Evolutionary conservation across 1,140 invertebrate genomes (phyloP).

Genomic region (Calosoma granatense): DNA sequence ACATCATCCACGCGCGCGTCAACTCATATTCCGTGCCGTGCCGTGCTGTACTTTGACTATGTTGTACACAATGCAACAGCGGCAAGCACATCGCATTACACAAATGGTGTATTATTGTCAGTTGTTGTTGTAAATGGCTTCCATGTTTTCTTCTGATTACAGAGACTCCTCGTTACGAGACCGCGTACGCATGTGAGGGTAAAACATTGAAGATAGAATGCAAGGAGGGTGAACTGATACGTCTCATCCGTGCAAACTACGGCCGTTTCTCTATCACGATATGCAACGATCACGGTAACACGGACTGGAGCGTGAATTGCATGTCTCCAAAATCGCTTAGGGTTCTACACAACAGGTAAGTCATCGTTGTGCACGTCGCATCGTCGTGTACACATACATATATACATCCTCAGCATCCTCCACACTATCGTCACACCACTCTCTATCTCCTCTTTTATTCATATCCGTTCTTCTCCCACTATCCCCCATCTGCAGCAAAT

Average conservation of each 20-base stretch:
- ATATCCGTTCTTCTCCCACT: too few relatives aligned
- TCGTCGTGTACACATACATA: too few relatives aligned
- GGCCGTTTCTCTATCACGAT: constrained; percentile 92
- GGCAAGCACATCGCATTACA: not conserved
- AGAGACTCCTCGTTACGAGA: constrained; percentile 67
- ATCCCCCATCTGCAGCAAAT: too few relatives aligned
- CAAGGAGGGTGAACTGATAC: constrained; percentile 75
- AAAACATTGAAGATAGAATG: constrained; percentile 81
- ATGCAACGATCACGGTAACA: constrained; percentile 91
- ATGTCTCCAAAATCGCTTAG: constrained; percentile 75
- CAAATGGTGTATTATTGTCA: not conserved
- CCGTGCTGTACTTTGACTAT: too few relatives aligned
- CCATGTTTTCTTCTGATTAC: constrained; percentile 31
- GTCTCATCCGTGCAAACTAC: constrained; percentile 89
- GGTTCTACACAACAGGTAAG: constrained; percentile 69
- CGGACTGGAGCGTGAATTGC: constrained; percentile 95
- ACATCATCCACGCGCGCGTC: not conserved
- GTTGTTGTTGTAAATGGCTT: not conserved
- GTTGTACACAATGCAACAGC: too few relatives aligned
- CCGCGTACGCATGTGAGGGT: constrained; percentile 88
- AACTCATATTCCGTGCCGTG: too few relatives aligned
- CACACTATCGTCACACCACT: too few relatives aligned
- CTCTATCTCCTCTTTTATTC: too few relatives aligned
- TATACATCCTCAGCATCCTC: too few relatives aligned
- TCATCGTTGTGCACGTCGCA: constrained; percentile 17